These are phyloP conservation scores for Ptiloglossa arizonensis DNA, from an alignment of 1,140 invertebrate genomes.

Conservation along the genomic window DNA sequence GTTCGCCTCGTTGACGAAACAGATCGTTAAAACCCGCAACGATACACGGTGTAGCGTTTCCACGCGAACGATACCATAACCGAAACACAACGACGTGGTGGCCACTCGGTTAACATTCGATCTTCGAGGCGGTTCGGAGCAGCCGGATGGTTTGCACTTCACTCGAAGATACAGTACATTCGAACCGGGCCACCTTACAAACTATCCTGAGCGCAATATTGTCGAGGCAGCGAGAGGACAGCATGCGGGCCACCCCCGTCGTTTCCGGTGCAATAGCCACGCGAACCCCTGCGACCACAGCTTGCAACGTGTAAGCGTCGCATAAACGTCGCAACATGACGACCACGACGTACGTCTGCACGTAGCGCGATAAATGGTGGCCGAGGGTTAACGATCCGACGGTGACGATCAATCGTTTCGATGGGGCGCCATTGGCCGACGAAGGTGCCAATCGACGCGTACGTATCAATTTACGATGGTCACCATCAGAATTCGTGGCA, in stretches of 20 bases:
- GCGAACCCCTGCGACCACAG: slow-evolving; percentile 19
- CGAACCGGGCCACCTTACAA: not conserved
- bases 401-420: not conserved
- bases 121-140: not conserved
- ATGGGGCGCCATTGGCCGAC: too few species aligned
- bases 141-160: not conserved
- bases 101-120: slow-evolving; percentile 20
- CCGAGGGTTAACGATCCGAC: slow-evolving; percentile 5
- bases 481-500: too few species aligned
- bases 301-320: slow-evolving; percentile 4
- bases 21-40: not conserved
- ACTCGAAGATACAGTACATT: not conserved
- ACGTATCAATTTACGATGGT: not conserved
- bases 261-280: slow-evolving; percentile 18
- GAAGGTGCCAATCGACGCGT: not conserved
- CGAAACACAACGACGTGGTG: not conserved
- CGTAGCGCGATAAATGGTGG: slow-evolving; percentile 7
- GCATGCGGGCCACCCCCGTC: not conserved
- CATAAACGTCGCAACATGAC: slow-evolving; percentile 38
- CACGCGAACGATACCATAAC: not conserved
- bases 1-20: too few species aligned
- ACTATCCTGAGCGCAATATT: slow-evolving; percentile 14
- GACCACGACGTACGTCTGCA: not conserved
- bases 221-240: not conserved
- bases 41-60: not conserved